phyloP scores from a whole-genome alignment of 2,113 vertebrate genomes.

The Cariama cristata region DNA sequence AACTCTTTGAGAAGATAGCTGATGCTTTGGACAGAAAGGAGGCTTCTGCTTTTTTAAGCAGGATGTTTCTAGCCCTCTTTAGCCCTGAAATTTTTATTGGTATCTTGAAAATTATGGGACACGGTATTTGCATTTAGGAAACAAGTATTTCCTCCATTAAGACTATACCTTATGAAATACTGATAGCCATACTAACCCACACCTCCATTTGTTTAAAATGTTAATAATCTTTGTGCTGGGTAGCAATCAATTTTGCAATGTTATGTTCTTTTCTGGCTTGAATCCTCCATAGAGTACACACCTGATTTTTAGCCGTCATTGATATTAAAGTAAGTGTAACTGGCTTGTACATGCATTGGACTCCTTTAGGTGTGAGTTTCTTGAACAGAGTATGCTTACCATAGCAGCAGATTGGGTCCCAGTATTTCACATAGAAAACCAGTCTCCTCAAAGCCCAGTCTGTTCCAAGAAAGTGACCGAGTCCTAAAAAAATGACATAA shows the following conservation, averaged over 20 bases:
- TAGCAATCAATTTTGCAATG: neutral
- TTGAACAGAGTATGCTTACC: neutral
- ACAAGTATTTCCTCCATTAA: neutral
- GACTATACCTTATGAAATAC: neutral
- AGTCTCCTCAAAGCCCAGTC: neutral
- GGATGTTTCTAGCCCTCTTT: neutral
- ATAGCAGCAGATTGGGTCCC: neutral
- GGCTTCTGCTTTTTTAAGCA: conserved; percentile 1
- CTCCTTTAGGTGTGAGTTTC: neutral
- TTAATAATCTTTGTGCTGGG: neutral
- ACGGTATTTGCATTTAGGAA: neutral
- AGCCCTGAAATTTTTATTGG: neutral
- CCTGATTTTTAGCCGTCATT: neutral
- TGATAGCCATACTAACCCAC: neutral
- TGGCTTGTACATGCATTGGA: neutral
- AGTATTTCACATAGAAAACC: neutral
- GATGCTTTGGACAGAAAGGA: conserved; percentile 26
- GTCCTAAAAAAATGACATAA: neutral
- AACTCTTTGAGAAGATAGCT: conserved; percentile 31
- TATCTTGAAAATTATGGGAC: neutral
- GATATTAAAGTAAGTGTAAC: neutral
- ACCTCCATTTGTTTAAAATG: neutral
- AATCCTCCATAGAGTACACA: neutral
- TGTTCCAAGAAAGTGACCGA: neutral
- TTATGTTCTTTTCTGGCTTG: neutral